Evolutionary conservation across 2,888 invertebrate species (phyloP).

Genomic region (Torymus aiolomorphi): DNA sequence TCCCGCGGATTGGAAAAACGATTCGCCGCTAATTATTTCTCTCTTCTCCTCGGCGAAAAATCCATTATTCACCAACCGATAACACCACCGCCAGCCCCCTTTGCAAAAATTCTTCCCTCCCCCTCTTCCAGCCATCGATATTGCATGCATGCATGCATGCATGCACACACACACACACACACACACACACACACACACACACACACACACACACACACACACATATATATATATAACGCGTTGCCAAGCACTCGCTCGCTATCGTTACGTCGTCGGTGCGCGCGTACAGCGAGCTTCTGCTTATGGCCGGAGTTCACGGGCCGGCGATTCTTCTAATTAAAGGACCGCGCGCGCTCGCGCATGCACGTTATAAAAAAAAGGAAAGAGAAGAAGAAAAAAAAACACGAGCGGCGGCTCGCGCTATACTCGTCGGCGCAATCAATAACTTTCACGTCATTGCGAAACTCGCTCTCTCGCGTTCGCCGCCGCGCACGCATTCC

Average conservation of each 20-base stretch:
- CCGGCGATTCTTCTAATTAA: constrained; percentile 34
- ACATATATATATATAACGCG: neutral
- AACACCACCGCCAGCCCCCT: neutral
- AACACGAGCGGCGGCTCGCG: no score
- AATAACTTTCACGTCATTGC: constrained; percentile 54
- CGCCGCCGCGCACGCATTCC: constrained; percentile 15
- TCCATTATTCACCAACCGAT: constrained; percentile 30
- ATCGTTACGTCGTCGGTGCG: neutral
- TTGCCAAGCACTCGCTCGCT: no score
- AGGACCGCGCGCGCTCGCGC: constrained; percentile 13
- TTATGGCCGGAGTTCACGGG: neutral
- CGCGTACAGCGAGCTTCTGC: neutral
- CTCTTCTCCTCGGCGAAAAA: neutral
- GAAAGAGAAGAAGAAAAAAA: no score
- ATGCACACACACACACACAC: no score
- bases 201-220: no score
- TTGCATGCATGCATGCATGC: no score
- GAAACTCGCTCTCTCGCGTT: constrained; percentile 10
- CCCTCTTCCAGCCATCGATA: no score
- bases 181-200: no score
- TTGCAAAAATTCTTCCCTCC: neutral
- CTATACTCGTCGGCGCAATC: constrained; percentile 34
- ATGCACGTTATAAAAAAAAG: no score
- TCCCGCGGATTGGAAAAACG: no score
- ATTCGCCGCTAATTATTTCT: no score